Conservation (phyloP, 2,888 invertebrate species). For the Aphodius sticticus region DNA sequence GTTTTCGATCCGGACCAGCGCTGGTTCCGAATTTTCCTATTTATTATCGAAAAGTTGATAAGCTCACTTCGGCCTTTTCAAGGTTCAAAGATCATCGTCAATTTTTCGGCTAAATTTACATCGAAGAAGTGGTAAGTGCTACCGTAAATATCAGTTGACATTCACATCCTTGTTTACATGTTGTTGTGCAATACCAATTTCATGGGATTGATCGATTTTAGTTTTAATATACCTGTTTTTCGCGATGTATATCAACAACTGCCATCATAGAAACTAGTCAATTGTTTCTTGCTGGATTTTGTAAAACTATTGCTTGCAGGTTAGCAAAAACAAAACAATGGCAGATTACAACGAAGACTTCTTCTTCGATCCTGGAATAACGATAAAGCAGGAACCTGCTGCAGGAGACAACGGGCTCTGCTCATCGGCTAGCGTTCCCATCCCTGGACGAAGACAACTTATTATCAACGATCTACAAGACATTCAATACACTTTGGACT, state of each 20-base stretch:
- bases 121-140: constrained; percentile 34
- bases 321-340: constrained; percentile 56
- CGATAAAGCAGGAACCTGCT: constrained; percentile 69
- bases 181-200: constrained; percentile 43
- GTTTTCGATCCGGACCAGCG: constrained; percentile 40
- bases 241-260: constrained; percentile 5
- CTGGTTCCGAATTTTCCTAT: constrained; percentile 42
- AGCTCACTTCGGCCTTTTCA: constrained; percentile 40
- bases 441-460: constrained; percentile 64
- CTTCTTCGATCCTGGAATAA: constrained; percentile 68
- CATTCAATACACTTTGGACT: constrained; percentile 66
- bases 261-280: no score
- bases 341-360: constrained; percentile 71
- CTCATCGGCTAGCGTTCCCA: constrained; percentile 70
- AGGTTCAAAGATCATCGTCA: constrained; percentile 43
- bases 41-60: constrained; percentile 42
- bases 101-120: constrained; percentile 32
- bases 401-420: constrained; percentile 59
- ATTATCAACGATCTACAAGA: constrained; percentile 61
- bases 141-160: constrained; percentile 22
- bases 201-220: constrained; percentile 18
- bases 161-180: constrained; percentile 43
- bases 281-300: no score
- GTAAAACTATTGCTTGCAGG: background rate
- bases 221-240: constrained; percentile 16